Conservation (phyloP, 1,140 invertebrate genomes). For the Atta texana region DNA sequence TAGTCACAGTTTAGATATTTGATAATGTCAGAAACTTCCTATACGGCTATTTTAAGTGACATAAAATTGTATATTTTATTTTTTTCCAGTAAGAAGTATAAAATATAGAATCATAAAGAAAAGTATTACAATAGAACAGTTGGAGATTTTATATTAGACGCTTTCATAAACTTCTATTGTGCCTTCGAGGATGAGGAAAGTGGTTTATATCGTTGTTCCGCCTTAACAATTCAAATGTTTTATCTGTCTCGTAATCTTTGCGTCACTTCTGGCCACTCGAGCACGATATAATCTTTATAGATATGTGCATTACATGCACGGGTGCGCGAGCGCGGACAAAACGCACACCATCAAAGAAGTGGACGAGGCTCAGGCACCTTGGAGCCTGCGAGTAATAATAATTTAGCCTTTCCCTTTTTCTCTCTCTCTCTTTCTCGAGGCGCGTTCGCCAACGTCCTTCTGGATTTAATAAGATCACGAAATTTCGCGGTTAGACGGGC, state of each 20-base stretch:
- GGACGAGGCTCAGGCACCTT: constrained; percentile 66
- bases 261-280: constrained; percentile 42
- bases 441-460: constrained; percentile 70
- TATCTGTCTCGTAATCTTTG: constrained; percentile 50
- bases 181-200: constrained; percentile 2
- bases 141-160: background rate
- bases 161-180: background rate
- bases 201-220: background rate
- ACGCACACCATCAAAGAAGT: constrained; percentile 12
- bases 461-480: constrained; percentile 85
- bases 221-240: constrained; percentile 8
- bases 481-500: constrained; percentile 84
- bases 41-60: background rate
- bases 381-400: constrained; percentile 72
- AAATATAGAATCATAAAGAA: background rate
- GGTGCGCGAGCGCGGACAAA: constrained; percentile 29
- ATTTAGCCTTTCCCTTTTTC: constrained; percentile 78
- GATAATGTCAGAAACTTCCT: background rate
- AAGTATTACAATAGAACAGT: background rate
- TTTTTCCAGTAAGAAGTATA: background rate
- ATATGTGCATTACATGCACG: constrained; percentile 47
- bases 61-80: background rate
- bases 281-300: constrained; percentile 54
- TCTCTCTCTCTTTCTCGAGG: constrained; percentile 52
- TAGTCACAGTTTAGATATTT: background rate